Conservation (phyloP, 2,113 vertebrate genomes). For the Anguilla rostrata region DNA sequence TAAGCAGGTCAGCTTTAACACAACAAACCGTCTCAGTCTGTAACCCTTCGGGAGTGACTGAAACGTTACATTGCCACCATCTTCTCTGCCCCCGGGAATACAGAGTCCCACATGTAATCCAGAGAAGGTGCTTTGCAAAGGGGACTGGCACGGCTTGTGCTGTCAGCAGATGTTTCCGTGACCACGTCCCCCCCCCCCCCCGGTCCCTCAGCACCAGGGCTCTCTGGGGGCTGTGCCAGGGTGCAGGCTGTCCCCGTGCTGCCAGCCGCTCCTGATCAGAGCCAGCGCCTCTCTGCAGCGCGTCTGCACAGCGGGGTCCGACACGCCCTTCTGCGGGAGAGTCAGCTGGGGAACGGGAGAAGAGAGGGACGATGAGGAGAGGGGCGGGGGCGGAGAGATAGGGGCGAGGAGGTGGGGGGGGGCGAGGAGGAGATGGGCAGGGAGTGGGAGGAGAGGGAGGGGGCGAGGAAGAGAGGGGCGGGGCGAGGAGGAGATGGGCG, state of each 20-base stretch:
- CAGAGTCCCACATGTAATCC: background rate
- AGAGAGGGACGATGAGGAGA: background rate
- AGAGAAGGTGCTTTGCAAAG: background rate
- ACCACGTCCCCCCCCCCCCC: background rate
- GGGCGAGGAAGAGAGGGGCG: background rate
- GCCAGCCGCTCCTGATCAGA: slow-evolving; percentile 88
- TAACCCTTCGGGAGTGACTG: background rate
- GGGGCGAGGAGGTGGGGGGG: background rate
- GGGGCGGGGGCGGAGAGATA: background rate
- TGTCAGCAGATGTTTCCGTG: background rate
- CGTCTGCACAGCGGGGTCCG: slow-evolving; percentile 67
- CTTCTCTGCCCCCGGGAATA: background rate
- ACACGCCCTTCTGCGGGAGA: slow-evolving; percentile 58
- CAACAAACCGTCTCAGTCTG: background rate
- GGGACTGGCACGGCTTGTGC: background rate
- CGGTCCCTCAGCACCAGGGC: slow-evolving; percentile 81
- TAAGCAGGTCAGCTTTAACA: background rate
- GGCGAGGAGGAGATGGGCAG: background rate
- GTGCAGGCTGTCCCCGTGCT: slow-evolving; percentile 92
- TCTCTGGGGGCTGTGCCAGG: slow-evolving; percentile 86
- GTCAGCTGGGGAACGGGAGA: slow-evolving; percentile 50
- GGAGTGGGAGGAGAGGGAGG: background rate
- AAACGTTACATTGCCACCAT: background rate
- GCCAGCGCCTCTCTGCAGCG: slow-evolving; percentile 84
- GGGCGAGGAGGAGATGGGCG: background rate